Percentiles rank a stretch among this genome's conserved stretches.
These are phyloP conservation scores for Ophion obscuratus DNA, from an alignment of 2,888 invertebrate species.

Conservation along the genomic window DNA sequence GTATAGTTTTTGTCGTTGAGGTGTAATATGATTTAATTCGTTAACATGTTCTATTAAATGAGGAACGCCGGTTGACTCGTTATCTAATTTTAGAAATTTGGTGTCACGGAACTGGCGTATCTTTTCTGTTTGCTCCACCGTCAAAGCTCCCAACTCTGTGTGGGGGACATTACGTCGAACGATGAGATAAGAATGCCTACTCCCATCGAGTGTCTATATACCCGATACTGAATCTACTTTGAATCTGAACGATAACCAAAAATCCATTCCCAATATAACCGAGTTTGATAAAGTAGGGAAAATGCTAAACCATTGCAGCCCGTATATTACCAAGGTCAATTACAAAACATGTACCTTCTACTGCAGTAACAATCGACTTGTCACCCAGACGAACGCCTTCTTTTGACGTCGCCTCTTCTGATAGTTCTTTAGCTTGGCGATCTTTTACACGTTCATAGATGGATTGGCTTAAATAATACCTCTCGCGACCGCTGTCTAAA, in stretches of 20 bases:
- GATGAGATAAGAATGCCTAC: conserved; percentile 22
- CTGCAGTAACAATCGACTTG: neutral
- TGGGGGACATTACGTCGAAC: neutral
- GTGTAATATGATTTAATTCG: conserved; percentile 52
- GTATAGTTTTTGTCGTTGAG: conserved; percentile 57
- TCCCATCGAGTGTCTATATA: conserved; percentile 48
- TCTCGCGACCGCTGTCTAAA: conserved; percentile 12
- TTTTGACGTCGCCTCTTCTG: conserved; percentile 22
- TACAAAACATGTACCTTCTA: neutral
- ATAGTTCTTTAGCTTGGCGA: conserved; percentile 13
- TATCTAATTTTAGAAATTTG: conserved; percentile 53
- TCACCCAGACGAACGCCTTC: conserved; percentile 24
- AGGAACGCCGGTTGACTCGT: conserved; percentile 52
- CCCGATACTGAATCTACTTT: conserved; percentile 2
- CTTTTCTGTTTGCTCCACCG: conserved; percentile 4
- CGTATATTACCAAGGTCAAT: neutral
- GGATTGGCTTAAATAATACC: neutral
- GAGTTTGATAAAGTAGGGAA: neutral
- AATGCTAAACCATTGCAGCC: neutral
- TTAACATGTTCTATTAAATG: conserved; percentile 55
- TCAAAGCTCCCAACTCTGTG: conserved; percentile 21
- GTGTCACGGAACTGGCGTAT: conserved; percentile 38
- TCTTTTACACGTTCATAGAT: conserved; percentile 3
- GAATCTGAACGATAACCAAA: conserved; percentile 39
- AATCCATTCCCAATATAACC: conserved; percentile 57